phyloP scores from a whole-genome alignment of 2,797 vertebrate genomes.

The Xiphophorus birchmanni region DNA sequence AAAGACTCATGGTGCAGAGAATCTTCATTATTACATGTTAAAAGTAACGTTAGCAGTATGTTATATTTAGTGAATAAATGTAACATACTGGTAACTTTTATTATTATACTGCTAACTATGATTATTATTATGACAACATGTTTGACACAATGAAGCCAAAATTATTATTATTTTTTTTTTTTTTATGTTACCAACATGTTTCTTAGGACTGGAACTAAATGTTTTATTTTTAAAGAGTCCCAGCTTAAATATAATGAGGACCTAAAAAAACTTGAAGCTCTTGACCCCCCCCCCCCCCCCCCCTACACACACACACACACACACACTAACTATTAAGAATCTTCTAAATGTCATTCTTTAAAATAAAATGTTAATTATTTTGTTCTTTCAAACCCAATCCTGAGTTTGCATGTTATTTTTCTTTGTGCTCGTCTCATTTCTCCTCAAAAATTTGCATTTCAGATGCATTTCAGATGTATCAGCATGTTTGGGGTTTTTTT shows the following conservation, averaged over 20 bases:
- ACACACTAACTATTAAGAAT: not conserved
- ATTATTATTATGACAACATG: not conserved
- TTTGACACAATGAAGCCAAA: not conserved
- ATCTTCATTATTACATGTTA: not conserved
- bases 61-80: not conserved
- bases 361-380: not conserved
- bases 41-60: not conserved
- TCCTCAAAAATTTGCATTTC: no score
- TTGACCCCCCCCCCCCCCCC: accelerated
- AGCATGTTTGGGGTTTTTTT: not conserved
- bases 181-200: not conserved
- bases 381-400: not conserved
- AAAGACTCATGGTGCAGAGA: not conserved
- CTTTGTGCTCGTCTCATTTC: not conserved
- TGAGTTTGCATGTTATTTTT: not conserved
- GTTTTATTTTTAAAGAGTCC: not conserved
- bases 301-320: no score
- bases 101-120: no score
- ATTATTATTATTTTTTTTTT: not conserved
- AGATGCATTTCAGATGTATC: no score
- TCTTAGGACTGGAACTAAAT: not conserved
- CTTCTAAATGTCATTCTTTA: not conserved
- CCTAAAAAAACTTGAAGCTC: not conserved
- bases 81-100: no score
- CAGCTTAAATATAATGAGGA: not conserved